Conservation (phyloP, 1,140 invertebrate genomes). For the Sinonovacula constricta region DNA sequence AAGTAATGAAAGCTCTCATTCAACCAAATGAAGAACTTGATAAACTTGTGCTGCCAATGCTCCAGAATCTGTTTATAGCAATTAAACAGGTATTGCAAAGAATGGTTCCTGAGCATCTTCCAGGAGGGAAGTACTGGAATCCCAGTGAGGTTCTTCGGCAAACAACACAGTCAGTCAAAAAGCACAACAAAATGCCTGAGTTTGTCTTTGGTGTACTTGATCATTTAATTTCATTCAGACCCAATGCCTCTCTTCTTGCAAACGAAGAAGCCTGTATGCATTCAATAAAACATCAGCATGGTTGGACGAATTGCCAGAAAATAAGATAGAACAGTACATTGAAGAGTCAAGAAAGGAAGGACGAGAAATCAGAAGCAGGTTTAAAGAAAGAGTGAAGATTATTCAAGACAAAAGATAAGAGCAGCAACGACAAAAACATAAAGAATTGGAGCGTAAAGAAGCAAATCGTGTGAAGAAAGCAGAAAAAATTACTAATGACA, state of each 20-base stretch:
- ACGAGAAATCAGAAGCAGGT: constrained; percentile 15
- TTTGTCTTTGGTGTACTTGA: constrained; percentile 20
- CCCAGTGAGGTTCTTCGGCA: background rate
- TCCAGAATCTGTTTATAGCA: constrained; percentile 16
- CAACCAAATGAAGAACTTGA: background rate
- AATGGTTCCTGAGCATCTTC: constrained; percentile 10
- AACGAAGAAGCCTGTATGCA: constrained; percentile 40
- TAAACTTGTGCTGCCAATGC: constrained; percentile 13
- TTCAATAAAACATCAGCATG: constrained; percentile 28
- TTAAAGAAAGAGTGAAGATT: background rate
- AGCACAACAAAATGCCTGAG: constrained; percentile 23
- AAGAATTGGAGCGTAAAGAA: constrained; percentile 16
- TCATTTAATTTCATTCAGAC: constrained; percentile 20
- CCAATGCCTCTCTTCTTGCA: constrained; percentile 25
- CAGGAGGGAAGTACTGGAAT: background rate
- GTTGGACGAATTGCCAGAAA: constrained; percentile 21
- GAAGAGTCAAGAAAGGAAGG: constrained; percentile 33
- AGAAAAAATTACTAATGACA: constrained; percentile 13
- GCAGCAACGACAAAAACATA: constrained; percentile 17
- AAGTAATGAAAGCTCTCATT: background rate
- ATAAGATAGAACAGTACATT: constrained; percentile 17
- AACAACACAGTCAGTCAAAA: constrained; percentile 8
- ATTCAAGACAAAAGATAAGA: background rate
- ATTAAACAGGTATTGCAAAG: constrained; percentile 4
- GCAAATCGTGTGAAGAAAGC: constrained; percentile 4